A percentile compares a stretch with the other conserved stretches of the same genome.
These are phyloP conservation scores for Norana najaformis DNA, from an alignment of 2,888 invertebrate species.

Conservation along the genomic window DNA sequence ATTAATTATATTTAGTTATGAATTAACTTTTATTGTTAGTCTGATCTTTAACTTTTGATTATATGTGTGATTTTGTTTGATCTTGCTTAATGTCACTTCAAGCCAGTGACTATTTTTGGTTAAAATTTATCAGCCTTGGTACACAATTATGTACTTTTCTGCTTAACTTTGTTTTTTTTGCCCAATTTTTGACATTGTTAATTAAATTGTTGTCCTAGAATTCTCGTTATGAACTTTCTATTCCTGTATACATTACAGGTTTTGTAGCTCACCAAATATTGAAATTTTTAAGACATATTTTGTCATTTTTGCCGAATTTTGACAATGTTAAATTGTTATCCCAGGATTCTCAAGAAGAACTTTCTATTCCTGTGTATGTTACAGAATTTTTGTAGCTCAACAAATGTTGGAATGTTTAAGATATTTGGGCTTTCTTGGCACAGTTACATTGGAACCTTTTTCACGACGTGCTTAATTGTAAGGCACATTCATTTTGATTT, in stretches of 20 bases:
- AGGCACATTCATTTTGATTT: neutral
- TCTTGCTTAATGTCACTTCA: neutral
- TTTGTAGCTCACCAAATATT: neutral
- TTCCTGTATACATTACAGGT: neutral
- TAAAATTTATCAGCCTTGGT: neutral
- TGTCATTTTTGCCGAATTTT: neutral
- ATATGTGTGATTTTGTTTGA: neutral
- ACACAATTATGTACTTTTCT: neutral
- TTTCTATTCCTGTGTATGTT: neutral
- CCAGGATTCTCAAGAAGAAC: neutral
- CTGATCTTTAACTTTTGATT: neutral
- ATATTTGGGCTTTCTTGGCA: neutral
- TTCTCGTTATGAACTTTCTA: neutral
- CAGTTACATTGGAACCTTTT: neutral
- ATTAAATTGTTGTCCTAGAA: neutral
- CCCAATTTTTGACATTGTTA: neutral
- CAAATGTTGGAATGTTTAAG: neutral
- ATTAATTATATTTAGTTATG: constrained; percentile 10
- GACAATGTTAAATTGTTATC: neutral
- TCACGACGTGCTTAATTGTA: neutral
- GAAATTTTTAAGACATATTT: neutral
- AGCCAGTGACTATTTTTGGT: neutral
- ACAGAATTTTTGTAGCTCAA: neutral
- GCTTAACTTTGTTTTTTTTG: neutral
- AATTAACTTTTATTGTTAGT: neutral